Conservation (phyloP, 2,888 invertebrate species). For the Fissipunctia ypsillon region DNA sequence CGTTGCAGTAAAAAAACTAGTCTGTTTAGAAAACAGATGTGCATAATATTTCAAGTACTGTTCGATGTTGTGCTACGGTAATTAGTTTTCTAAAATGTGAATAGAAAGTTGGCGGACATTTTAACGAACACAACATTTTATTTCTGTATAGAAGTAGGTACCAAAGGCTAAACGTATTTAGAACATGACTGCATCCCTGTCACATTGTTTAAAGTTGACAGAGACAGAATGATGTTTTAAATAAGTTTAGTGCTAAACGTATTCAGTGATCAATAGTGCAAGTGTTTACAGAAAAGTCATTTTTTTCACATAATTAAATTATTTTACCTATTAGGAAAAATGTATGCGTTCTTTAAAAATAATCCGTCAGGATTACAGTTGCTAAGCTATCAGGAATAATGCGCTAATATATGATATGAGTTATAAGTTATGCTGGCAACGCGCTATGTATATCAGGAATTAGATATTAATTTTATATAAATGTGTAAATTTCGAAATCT, state of each 20-base stretch:
- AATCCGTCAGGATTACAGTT: neutral
- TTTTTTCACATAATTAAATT: neutral
- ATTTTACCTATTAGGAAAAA: neutral
- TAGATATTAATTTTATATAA: conserved; percentile 49
- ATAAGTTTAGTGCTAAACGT: neutral
- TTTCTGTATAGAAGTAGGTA: neutral
- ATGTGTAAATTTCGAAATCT: conserved; percentile 43
- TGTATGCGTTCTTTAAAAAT: neutral
- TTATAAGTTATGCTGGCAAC: conserved; percentile 11
- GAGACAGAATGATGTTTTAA: neutral
- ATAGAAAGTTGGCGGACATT: neutral
- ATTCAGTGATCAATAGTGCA: neutral
- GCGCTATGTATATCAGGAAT: conserved; percentile 24
- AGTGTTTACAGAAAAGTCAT: neutral
- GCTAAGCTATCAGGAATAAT: conserved; percentile 27
- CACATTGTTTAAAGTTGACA: neutral
- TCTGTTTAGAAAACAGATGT: neutral
- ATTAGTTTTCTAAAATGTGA: neutral
- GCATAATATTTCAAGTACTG: neutral
- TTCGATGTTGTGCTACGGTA: conserved; percentile 3
- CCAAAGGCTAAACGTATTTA: neutral
- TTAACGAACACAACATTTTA: neutral
- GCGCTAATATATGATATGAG: conserved; percentile 26
- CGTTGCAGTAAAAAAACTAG: neutral
- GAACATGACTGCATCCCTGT: neutral